These are phyloP conservation scores for Hydrozoanthus gracilis DNA, from an alignment of 92 coral and sea anemone species.

Conservation along the genomic window DNA sequence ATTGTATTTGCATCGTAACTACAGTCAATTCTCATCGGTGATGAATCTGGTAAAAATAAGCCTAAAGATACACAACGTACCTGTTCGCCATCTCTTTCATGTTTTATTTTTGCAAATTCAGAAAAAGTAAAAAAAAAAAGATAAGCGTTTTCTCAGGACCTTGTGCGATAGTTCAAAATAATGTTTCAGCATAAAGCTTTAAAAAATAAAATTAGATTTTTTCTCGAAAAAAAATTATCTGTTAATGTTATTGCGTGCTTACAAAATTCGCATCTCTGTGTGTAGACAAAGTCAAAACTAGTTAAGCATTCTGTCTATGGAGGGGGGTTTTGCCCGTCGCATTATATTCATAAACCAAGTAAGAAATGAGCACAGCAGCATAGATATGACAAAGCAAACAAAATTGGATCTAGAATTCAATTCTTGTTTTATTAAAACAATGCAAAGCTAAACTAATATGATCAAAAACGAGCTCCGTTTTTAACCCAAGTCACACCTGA, in stretches of 20 bases:
- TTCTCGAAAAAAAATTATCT: not conserved
- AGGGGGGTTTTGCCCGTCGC: not conserved
- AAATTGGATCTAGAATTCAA: not conserved
- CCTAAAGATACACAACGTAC: no score
- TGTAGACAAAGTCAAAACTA: not conserved
- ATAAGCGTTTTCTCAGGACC: no score
- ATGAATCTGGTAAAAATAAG: no score
- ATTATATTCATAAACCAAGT: no score
- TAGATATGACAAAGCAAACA: not conserved
- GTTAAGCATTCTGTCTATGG: not conserved
- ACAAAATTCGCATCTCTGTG: not conserved
- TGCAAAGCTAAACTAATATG: not conserved
- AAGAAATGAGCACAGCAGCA: not conserved
- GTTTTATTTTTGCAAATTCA: no score
- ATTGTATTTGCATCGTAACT: no score
- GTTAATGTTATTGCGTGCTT: not conserved
- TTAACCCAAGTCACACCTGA: conserved; percentile 6
- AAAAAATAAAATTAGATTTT: not conserved
- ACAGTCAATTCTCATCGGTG: no score
- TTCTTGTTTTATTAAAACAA: not conserved
- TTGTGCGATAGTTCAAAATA: no score
- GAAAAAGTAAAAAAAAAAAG: no score
- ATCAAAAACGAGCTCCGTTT: not conserved
- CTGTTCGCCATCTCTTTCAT: no score
- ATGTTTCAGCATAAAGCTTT: no score